phyloP scores from a whole-genome alignment of 2,888 invertebrate species.

The Cenopis cana region DNA sequence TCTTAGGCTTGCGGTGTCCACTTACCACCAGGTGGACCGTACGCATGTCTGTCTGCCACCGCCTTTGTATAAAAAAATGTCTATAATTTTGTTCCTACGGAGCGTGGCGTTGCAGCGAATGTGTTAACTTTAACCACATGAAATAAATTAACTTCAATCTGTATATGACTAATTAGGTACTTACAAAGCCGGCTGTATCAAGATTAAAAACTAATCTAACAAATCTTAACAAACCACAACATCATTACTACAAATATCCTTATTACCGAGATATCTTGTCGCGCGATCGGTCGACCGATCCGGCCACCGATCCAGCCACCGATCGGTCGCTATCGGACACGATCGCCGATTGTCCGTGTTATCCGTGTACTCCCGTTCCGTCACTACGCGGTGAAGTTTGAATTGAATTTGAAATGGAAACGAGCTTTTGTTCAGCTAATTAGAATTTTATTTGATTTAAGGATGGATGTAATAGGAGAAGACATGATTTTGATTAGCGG shows the following conservation, averaged over 20 bases:
- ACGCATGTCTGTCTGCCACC: too few species aligned
- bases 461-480: slow-evolving; percentile 24
- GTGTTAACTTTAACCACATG: too few species aligned
- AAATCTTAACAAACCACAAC: slow-evolving; percentile 28
- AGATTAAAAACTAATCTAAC: slow-evolving; percentile 6
- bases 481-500: slow-evolving; percentile 27
- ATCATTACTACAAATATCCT: slow-evolving; percentile 38
- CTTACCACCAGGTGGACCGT: too few species aligned
- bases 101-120: too few species aligned
- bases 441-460: slow-evolving; percentile 28
- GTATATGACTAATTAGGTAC: too few species aligned
- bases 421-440: slow-evolving; percentile 28
- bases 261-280: slow-evolving; percentile 35
- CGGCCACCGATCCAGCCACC: slow-evolving; percentile 34
- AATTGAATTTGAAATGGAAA: slow-evolving; percentile 29
- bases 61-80: too few species aligned
- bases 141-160: too few species aligned
- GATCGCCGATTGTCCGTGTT: slow-evolving; percentile 48
- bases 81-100: too few species aligned
- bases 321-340: slow-evolving; percentile 54
- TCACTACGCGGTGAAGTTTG: slow-evolving; percentile 16
- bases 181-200: background rate
- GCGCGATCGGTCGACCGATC: slow-evolving; percentile 34
- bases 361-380: slow-evolving; percentile 10
- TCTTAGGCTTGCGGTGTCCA: too few species aligned